A percentile compares a stretch with the other conserved stretches of the same genome.
These are phyloP conservation scores for Acanthisitta chloris DNA, from an alignment of 2,113 vertebrate genomes.

Conservation along the genomic window DNA sequence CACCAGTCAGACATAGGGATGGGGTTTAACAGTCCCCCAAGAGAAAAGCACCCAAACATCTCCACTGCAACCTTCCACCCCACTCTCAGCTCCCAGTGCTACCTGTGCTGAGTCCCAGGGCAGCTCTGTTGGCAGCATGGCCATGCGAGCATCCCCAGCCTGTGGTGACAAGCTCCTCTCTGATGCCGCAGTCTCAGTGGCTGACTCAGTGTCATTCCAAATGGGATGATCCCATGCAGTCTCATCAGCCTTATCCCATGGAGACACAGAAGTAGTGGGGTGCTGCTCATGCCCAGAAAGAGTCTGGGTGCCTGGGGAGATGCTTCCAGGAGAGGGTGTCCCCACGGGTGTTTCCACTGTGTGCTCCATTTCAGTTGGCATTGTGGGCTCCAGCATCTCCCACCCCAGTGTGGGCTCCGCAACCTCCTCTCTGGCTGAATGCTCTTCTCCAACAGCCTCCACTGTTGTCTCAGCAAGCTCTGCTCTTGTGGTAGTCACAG, in stretches of 20 bases:
- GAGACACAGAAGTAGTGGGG: not conserved
- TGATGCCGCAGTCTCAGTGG: not conserved
- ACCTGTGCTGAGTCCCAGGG: slow-evolving; percentile 78
- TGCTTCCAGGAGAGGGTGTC: not conserved
- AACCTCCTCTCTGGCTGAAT: not conserved
- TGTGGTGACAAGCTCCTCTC: slow-evolving; percentile 19
- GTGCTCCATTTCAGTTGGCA: not conserved
- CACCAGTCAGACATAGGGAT: not conserved
- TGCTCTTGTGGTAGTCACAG: not conserved
- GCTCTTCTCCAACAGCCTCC: slow-evolving; percentile 2
- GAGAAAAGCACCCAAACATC: not conserved
- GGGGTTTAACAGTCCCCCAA: fast-evolving
- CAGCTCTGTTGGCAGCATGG: slow-evolving; percentile 44
- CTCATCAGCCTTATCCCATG: not conserved
- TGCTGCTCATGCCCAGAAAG: not conserved
- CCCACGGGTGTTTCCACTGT: not conserved
- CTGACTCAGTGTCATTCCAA: slow-evolving; percentile 1
- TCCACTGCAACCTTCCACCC: not conserved
- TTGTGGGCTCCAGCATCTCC: not conserved
- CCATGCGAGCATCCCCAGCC: slow-evolving; percentile 15
- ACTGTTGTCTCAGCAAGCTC: not conserved
- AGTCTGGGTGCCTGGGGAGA: not conserved
- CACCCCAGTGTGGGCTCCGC: not conserved
- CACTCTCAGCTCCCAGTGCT: not conserved
- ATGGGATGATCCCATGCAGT: not conserved